Percentiles rank a stretch among this genome's conserved stretches.
These are phyloP conservation scores for Sphecodes monilicornis DNA, from an alignment of 2,888 invertebrate species.

Conservation along the genomic window DNA sequence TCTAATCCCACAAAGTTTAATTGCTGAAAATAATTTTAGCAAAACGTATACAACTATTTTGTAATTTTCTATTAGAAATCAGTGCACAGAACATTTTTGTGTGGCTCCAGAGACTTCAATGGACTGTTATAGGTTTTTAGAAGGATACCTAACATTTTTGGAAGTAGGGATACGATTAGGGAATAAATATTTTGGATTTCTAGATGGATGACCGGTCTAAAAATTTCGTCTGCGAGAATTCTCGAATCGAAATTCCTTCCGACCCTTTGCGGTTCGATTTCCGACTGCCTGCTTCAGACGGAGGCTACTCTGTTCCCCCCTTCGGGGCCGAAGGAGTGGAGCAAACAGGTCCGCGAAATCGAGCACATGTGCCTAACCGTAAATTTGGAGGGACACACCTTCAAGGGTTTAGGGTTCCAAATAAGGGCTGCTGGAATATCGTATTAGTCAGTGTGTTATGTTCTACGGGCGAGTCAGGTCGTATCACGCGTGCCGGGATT, in stretches of 20 bases:
- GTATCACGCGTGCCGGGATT: constrained; percentile 22
- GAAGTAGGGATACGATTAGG: background rate
- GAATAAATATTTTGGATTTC: background rate
- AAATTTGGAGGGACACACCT: constrained; percentile 62
- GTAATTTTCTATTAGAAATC: too few relatives aligned
- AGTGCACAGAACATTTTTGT: too few relatives aligned
- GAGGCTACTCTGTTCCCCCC: constrained; percentile 4
- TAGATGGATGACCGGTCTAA: background rate
- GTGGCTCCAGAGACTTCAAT: too few relatives aligned
- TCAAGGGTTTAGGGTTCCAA: constrained; percentile 55
- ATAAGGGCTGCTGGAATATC: constrained; percentile 61
- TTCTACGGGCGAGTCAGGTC: constrained; percentile 38
- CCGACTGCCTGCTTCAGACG: background rate
- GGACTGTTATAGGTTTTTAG: too few relatives aligned
- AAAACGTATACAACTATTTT: too few relatives aligned
- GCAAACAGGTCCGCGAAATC: constrained; percentile 49
- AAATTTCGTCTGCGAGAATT: background rate
- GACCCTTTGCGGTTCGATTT: background rate
- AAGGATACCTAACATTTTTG: too few relatives aligned
- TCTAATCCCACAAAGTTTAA: too few relatives aligned
- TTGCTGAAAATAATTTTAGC: too few relatives aligned
- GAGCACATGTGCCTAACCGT: constrained; percentile 56
- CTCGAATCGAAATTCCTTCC: background rate
- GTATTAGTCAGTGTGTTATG: constrained; percentile 57
- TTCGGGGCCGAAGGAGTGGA: constrained; percentile 25